These are phyloP conservation scores for Drosophila macrospina DNA, from an alignment of 2,888 invertebrate species.

Conservation along the genomic window DNA sequence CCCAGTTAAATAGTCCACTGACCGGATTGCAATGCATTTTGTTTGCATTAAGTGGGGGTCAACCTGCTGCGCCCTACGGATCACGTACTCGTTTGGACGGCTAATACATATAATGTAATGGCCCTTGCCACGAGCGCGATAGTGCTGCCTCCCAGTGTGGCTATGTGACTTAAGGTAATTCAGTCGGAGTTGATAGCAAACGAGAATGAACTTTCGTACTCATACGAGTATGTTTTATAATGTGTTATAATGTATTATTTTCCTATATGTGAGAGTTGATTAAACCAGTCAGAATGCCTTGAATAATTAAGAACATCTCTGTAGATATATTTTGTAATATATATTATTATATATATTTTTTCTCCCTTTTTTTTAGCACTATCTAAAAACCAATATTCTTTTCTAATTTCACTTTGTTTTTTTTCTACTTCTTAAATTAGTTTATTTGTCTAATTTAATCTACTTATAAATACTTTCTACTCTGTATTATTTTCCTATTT, in stretches of 20 bases:
- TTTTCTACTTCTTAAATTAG: too few species aligned
- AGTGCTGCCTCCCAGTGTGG: conserved; percentile 15
- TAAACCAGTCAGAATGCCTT: not conserved
- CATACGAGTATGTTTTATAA: not conserved
- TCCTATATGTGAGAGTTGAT: conserved; percentile 3
- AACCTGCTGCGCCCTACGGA: conserved; percentile 18
- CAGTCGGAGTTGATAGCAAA: conserved; percentile 20
- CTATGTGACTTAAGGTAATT: conserved; percentile 13
- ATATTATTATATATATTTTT: too few species aligned
- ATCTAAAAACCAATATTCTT: too few species aligned
- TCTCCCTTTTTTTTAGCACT: too few species aligned
- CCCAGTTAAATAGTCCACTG: conserved; percentile 58
- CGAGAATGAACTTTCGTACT: conserved; percentile 16
- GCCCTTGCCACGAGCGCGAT: conserved; percentile 44
- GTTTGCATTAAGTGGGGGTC: conserved; percentile 44
- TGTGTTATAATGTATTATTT: not conserved
- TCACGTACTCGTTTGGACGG: conserved; percentile 41
- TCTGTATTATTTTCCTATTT: not conserved
- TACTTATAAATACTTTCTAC: too few species aligned
- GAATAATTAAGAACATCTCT: not conserved
- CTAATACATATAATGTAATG: conserved; percentile 45
- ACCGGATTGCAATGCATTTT: conserved; percentile 63
- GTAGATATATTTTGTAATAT: not conserved
- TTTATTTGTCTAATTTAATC: too few species aligned
- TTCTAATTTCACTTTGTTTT: too few species aligned